phyloP scores from a whole-genome alignment of 2,797 vertebrate species.

The Silurus aristotelis region DNA sequence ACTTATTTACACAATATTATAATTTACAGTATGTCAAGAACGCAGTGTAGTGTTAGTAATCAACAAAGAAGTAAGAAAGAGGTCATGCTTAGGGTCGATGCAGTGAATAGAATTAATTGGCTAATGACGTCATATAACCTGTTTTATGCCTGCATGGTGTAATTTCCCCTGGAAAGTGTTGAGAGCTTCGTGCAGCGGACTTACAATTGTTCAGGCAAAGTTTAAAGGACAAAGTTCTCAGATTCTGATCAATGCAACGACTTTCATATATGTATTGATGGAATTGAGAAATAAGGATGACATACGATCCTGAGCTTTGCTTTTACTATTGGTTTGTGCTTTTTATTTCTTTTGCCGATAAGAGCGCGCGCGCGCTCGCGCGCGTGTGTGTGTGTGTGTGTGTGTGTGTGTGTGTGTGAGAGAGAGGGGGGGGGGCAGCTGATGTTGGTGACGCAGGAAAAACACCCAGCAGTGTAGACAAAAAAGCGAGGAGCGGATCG shows the following conservation, averaged over 20 bases:
- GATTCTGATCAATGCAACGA: neutral
- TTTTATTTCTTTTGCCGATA: neutral
- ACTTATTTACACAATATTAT: neutral
- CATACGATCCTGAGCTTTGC: neutral
- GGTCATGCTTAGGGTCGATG: neutral
- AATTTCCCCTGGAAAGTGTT: neutral
- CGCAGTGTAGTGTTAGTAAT: no score
- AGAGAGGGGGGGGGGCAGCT: conserved; percentile 75
- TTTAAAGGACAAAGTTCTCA: neutral
- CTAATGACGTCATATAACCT: neutral
- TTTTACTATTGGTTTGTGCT: neutral
- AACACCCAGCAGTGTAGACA: conserved; percentile 82
- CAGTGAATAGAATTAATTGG: neutral
- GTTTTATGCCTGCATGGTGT: neutral
- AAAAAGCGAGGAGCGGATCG: conserved; percentile 67
- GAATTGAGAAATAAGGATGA: neutral
- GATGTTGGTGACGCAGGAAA: conserved; percentile 90
- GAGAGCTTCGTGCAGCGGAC: neutral
- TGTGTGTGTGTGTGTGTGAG: neutral
- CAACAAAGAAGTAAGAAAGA: no score
- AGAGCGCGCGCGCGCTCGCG: neutral
- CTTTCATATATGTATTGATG: neutral
- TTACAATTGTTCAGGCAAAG: neutral
- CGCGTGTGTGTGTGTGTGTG: neutral
- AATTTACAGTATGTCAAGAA: neutral